Evolutionary conservation across 2,888 invertebrate species (phyloP), one percentile per base, ranked within the genome.

Genomic region (Danaus chrysippus): DNA sequence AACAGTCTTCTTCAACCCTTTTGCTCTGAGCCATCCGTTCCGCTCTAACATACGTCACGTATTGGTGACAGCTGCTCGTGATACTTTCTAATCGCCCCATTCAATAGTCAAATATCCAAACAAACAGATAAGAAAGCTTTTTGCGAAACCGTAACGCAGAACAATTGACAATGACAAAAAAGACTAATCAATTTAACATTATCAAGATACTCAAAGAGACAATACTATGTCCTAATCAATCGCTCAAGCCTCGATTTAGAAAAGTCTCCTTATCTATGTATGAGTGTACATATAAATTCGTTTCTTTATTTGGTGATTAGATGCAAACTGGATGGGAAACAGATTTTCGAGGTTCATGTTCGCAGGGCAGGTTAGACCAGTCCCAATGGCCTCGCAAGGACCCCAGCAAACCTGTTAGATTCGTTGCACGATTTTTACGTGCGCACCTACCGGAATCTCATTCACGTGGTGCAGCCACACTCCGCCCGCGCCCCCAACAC

Each of bases 401-500:
- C 87, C 87, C 85, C 89, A 86, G 86, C 82, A 90, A 91, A 91
- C 91, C 91, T 90, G 91, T 91, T 90, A 90, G 91, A 91, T 91
- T 90, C 86, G 89, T 90, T 89, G 90, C 89, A 89, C 89, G 91
- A 91, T 91, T 91, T 91, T 91, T 91, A 91, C 89, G 90, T 90
- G 88, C 85, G 87, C 87, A 88, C 88, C 89, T 88, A 90, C 88
- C 89, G 90, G 89, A 86, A 89, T 90, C 87, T 88, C 91, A 90
- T 90, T 90, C 84, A 90, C 86, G 77, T 75, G 75, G 85, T 84
- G 86, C 81, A 86, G 82, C 46, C 46, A 46, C 82, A 77, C 81
- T 77, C 82, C 82, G 74, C 78, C 81, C 76, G 74, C 75, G 76
- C 77, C 77, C 75, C 79, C 69, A 73, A 73, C 78, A 73, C 72